phyloP scores from a whole-genome alignment of 2,797 vertebrate genomes.

The Erithacus rubecula region DNA sequence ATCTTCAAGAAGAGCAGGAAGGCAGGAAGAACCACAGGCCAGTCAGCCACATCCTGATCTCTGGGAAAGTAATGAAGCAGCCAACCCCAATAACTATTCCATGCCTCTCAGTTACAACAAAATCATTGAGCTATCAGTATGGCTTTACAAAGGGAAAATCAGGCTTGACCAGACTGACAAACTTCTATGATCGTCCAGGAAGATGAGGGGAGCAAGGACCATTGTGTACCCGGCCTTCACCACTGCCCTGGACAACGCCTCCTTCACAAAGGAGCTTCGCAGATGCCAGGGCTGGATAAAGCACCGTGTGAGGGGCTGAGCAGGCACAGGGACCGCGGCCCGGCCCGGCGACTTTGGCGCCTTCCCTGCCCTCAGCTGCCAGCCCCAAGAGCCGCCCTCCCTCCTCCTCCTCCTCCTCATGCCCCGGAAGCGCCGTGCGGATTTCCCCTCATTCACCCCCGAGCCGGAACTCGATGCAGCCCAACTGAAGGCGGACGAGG shows the following conservation, averaged over 20 bases:
- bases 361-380: not conserved
- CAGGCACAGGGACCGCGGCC: no score
- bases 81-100: not conserved
- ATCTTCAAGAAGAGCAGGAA: not conserved
- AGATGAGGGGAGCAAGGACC: not conserved
- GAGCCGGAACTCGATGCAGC: not conserved
- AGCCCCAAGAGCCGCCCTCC: not conserved
- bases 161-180: not conserved
- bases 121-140: not conserved
- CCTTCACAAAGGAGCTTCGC: not conserved
- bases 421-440: not conserved
- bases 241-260: not conserved
- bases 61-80: not conserved
- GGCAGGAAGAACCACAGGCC: not conserved
- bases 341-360: not conserved
- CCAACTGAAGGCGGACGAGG: not conserved
- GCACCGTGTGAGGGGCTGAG: not conserved
- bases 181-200: rapidly evolving
- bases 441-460: not conserved
- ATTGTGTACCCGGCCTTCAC: not conserved
- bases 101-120: not conserved
- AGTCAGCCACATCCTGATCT: not conserved
- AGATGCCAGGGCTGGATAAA: not conserved
- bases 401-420: not conserved
- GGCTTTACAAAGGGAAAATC: not conserved